A percentile compares a stretch with the other conserved stretches of the same genome.
phyloP scores from a whole-genome alignment of 2,797 vertebrate genomes.

The Phrynocephalus guinanensis region DNA sequence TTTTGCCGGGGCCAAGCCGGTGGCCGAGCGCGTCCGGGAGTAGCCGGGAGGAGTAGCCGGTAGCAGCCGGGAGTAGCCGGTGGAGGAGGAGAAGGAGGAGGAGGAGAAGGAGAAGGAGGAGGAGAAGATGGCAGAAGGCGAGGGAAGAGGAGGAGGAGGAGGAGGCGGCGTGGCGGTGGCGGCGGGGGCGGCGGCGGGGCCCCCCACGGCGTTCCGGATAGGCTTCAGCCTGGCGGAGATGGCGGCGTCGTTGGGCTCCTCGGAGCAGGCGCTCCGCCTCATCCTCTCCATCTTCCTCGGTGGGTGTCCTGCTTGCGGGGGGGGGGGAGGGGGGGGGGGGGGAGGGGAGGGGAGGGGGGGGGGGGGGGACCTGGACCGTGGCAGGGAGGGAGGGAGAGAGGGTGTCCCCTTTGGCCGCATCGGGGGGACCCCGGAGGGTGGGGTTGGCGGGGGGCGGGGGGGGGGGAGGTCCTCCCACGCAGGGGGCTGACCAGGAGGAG shows the following conservation, averaged over 20 bases:
- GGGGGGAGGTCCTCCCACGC: no score
- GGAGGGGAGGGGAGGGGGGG: neutral
- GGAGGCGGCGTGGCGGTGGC: conserved; percentile 23
- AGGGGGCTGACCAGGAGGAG: neutral
- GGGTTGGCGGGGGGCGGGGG: no score
- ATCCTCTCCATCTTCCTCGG: conserved; percentile 92
- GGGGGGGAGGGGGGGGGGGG: no score
- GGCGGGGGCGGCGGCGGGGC: conserved; percentile 23
- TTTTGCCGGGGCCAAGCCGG: conserved; percentile 34
- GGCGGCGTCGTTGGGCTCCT: conserved; percentile 88
- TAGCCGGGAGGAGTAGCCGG: conserved; percentile 58
- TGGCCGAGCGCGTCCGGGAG: conserved; percentile 57
- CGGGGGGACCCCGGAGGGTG: no score
- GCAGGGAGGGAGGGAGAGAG: no score
- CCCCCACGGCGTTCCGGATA: conserved; percentile 76
- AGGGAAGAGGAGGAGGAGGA: conserved; percentile 38
- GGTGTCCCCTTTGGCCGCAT: neutral
- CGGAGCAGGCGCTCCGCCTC: conserved; percentile 92
- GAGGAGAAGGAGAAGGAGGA: conserved; percentile 3
- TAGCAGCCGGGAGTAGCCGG: conserved; percentile 60
- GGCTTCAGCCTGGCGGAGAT: conserved; percentile 75
- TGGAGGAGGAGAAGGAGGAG: neutral
- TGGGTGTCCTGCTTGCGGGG: conserved; percentile 70
- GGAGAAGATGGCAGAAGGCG: conserved; percentile 77
- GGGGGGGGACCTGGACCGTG: neutral